Evolutionary conservation across 2,113 vertebrate species (phyloP), one percentile per base, ranked within the genome.

Genomic region (Stegostoma tigrinum): DNA sequence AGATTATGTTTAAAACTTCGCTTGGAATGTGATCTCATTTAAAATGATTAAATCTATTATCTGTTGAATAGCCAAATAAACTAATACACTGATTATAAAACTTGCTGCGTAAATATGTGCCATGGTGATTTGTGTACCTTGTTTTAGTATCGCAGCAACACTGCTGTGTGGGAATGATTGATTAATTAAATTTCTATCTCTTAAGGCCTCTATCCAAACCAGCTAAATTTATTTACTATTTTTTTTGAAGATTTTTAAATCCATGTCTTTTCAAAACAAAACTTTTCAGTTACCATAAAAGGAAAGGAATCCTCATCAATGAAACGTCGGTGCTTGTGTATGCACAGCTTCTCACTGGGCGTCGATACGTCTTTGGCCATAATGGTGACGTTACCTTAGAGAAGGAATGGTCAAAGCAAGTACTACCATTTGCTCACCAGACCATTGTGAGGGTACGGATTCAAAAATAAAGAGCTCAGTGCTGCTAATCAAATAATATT

Each of bases 381-480:
- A 98, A 97, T n/a, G 99, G 99, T 83, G 97, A 98, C 48, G 99
- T 99, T 96, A 97, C 97, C 96, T 97, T 99, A 96, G 98, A 99
- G 97, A 99, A 99, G 96, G 99, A 99, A 96, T 99, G 99, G 99
- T 98, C 98, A 96, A 99, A 99, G 97, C 99, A 99, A 97, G 96
- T 98, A 96, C 97, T 99, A 96, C 98, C 99, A 90, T 99, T 99
- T 96, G 98, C 98, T 96, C 98, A 97, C 97, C 99, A 99, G 97
- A 98, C 98, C 7, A 96, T 99, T 96, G 99, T 99, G 94, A 98
- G 98, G 98, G 99, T 99, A 97, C 95, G 2, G 0, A 2, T 23
- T 5, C 21, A 12, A 83, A 96, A 94, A 94, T 70, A 83, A 34
- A 45, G 68, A 94, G 30, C 45, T 66, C 72, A 83, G 19, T 48